Percentiles rank a stretch among this genome's conserved stretches.
These are phyloP conservation scores for Cacatua alba DNA, from an alignment of 2,113 vertebrate genomes.

Conservation along the genomic window DNA sequence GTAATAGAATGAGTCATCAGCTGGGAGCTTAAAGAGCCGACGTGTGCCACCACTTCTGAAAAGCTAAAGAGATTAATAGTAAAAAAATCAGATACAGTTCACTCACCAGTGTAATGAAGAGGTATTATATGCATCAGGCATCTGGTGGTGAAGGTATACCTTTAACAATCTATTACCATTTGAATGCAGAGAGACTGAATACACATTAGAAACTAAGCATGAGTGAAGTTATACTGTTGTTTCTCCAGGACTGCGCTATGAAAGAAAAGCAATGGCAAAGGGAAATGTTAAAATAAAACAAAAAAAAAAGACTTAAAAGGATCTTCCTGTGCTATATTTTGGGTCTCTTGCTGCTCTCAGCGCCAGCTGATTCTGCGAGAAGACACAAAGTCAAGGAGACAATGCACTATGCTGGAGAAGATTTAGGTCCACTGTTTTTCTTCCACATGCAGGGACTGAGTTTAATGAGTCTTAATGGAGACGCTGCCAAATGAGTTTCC, in stretches of 20 bases:
- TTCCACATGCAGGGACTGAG: background rate
- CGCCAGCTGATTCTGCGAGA: background rate
- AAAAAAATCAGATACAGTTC: background rate
- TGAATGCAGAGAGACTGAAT: constrained; percentile 38
- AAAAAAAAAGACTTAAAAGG: background rate
- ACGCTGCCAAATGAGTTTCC: background rate
- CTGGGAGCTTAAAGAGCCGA: background rate
- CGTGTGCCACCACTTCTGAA: constrained; percentile 10
- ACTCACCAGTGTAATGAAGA: constrained; percentile 34
- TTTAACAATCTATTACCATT: constrained; percentile 29
- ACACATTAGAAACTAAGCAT: background rate
- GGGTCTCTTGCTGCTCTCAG: background rate
- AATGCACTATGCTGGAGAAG: background rate
- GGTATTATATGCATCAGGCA: constrained; percentile 29
- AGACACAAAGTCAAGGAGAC: background rate
- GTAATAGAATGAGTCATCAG: constrained; percentile 24
- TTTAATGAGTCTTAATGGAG: background rate
- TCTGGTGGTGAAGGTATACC: constrained; percentile 14
- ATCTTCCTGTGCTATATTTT: background rate
- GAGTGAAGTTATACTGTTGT: background rate
- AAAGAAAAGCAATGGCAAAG: background rate
- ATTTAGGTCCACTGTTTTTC: background rate
- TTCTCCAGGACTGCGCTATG: background rate
- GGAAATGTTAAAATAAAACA: background rate
- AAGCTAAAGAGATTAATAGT: constrained; percentile 43